Evolutionary conservation across 2,113 vertebrate species (phyloP).

Genomic region (Chaetodon auriga): DNA sequence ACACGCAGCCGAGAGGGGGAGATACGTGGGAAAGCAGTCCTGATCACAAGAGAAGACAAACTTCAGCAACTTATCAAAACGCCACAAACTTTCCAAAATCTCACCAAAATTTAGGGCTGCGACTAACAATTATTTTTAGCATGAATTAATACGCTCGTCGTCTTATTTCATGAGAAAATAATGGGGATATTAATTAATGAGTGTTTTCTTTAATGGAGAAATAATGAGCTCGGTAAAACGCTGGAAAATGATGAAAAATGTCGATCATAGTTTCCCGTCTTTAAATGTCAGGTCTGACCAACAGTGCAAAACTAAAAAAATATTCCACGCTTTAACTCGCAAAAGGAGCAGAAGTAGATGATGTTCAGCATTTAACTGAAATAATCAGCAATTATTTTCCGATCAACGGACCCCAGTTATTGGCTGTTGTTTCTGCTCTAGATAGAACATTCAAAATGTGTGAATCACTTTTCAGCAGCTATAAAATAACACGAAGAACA

Average conservation of each 20-base stretch:
- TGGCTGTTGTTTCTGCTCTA: too few species aligned
- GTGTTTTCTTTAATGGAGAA: too few species aligned
- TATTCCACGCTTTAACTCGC: neutral
- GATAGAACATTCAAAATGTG: too few species aligned
- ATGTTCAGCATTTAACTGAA: too few species aligned
- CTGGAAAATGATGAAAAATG: neutral
- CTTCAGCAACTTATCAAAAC: neutral
- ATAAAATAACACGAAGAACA: neutral
- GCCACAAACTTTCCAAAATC: neutral
- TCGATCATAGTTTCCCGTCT: neutral
- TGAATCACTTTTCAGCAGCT: neutral
- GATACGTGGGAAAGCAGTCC: neutral
- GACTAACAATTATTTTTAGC: neutral
- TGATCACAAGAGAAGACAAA: neutral
- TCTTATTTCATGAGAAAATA: neutral
- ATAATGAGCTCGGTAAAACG: neutral
- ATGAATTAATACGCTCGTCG: neutral
- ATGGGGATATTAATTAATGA: neutral
- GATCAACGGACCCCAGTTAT: too few species aligned
- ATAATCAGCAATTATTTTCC: too few species aligned
- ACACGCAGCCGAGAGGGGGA: neutral
- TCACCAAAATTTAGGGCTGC: neutral
- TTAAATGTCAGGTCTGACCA: neutral
- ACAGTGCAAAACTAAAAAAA: neutral
- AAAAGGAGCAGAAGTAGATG: too few species aligned